Evolutionary conservation across 2,888 invertebrate genomes (phyloP).

Genomic region (Eristalis intricaria): DNA sequence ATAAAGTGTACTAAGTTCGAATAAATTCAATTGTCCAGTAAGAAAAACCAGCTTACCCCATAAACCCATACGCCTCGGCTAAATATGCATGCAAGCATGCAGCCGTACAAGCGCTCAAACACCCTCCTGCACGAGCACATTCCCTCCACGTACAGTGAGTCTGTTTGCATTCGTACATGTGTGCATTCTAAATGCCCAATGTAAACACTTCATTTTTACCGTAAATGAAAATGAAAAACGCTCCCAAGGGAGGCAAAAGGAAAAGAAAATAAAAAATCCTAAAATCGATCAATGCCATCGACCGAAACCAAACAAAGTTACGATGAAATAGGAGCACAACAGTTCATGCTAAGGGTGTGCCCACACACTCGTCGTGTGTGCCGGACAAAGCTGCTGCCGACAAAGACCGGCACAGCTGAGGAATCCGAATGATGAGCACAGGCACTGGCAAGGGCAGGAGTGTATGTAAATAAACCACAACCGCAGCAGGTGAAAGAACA

Average conservation of each 20-base stretch:
- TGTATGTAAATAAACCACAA: constrained; percentile 35
- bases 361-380: background rate
- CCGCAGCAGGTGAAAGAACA: constrained; percentile 31
- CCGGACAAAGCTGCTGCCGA: constrained; percentile 20
- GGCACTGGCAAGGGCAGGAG: background rate
- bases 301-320: constrained; percentile 54
- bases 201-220: constrained; percentile 16
- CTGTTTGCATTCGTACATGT: constrained; percentile 2
- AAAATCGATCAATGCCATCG: constrained; percentile 55
- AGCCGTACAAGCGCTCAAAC: constrained; percentile 10
- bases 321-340: constrained; percentile 11
- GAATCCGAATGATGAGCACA: constrained; percentile 23
- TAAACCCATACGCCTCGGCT: background rate
- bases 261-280: background rate
- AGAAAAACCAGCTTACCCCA: constrained; percentile 8
- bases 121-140: background rate
- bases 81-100: constrained; percentile 31
- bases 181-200: constrained; percentile 1
- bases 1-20: background rate
- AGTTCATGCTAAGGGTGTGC: background rate
- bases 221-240: constrained; percentile 23
- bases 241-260: background rate
- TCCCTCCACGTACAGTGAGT: background rate
- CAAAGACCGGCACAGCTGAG: constrained; percentile 14
- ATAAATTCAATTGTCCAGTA: background rate